Conservation (phyloP, 1,140 invertebrate genomes). For the Orchestia grillus region DNA sequence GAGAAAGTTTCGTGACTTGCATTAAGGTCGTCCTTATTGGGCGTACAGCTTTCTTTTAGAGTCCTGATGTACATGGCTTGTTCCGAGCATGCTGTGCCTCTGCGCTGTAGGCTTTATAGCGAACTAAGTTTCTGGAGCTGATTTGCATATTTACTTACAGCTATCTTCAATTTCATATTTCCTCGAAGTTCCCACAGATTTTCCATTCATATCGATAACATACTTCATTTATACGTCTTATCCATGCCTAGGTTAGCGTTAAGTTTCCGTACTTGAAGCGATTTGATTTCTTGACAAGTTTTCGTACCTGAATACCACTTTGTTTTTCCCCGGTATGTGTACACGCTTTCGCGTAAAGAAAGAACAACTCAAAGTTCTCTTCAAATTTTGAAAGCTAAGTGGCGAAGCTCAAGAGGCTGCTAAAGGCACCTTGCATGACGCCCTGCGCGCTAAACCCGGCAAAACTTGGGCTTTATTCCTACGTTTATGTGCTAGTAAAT, state of each 20-base stretch:
- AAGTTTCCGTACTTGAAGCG: background rate
- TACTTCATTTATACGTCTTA: too few relatives aligned
- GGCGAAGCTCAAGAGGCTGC: background rate
- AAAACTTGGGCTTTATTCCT: slow-evolving; percentile 49
- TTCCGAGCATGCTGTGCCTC: too few relatives aligned
- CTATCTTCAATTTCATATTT: too few relatives aligned
- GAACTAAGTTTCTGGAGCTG: too few relatives aligned
- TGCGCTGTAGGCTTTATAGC: too few relatives aligned
- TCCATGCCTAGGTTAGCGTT: background rate
- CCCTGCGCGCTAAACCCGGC: background rate
- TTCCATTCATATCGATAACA: too few relatives aligned
- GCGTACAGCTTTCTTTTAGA: too few relatives aligned
- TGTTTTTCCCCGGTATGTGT: background rate
- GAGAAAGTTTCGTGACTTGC: too few relatives aligned
- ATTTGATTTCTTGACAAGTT: background rate
- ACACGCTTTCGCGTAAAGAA: background rate
- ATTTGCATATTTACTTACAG: too few relatives aligned
- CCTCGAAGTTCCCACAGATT: too few relatives aligned
- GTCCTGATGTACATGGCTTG: too few relatives aligned
- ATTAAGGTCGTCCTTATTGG: too few relatives aligned
- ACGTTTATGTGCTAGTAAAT: slow-evolving; percentile 48
- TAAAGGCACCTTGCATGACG: slow-evolving; percentile 19
- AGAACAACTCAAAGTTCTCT: background rate
- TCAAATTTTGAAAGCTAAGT: slow-evolving; percentile 25
- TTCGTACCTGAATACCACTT: background rate